These are phyloP conservation scores for Torymus tubicola DNA, from an alignment of 2,888 invertebrate species.

Conservation along the genomic window DNA sequence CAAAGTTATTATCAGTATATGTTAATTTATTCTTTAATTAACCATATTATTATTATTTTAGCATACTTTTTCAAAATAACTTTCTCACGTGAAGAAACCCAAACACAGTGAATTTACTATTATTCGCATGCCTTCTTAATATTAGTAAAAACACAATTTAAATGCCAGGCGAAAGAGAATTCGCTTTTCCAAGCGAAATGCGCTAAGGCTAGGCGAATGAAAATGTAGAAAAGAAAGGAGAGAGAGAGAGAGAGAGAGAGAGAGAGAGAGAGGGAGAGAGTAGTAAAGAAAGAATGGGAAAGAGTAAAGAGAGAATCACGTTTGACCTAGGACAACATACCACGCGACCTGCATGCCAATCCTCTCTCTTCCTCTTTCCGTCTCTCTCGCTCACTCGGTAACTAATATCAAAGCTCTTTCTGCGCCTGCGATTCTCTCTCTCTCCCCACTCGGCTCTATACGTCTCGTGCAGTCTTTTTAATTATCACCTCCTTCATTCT, in stretches of 20 bases:
- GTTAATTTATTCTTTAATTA: no score
- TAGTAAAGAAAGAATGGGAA: conserved; percentile 49
- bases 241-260: conserved; percentile 22
- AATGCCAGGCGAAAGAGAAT: conserved; percentile 1
- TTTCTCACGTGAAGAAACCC: no score
- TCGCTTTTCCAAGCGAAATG: conserved; percentile 46
- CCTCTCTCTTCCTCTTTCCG: conserved; percentile 66
- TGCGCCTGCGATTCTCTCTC: conserved; percentile 31
- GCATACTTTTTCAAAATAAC: no score
- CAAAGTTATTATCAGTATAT: no score
- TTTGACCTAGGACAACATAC: conserved; percentile 75
- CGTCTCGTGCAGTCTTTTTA: conserved; percentile 28
- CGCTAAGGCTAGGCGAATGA: conserved; percentile 40
- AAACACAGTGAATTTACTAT: no score
- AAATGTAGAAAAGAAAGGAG: neutral
- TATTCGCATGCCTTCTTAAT: no score
- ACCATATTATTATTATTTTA: no score
- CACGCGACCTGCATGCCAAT: conserved; percentile 76
- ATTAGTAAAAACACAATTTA: no score
- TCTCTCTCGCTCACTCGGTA: conserved; percentile 59
- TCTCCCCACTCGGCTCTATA: neutral
- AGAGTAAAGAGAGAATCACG: conserved; percentile 68
- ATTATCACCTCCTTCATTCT: conserved; percentile 48
- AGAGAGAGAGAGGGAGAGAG: conserved; percentile 48
- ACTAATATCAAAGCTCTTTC: conserved; percentile 35